A percentile compares a stretch with the other conserved stretches of the same genome.
Conservation (phyloP, 2,113 vertebrate genomes). For the Strigops habroptila region DNA sequence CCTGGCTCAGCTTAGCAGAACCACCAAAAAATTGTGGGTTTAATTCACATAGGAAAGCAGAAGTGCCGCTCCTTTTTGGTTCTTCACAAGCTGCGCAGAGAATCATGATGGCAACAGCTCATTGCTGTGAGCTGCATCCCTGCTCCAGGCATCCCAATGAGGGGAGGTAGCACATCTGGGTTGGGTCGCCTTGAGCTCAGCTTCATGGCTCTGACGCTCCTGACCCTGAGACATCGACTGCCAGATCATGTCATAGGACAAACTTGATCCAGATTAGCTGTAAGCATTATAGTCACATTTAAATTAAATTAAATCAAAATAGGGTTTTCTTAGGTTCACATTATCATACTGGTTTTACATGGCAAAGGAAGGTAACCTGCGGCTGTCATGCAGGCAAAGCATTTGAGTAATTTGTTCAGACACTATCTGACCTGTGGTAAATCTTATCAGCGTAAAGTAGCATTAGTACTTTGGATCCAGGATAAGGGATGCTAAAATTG, state of each 20-base stretch:
- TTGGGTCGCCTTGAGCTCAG: neutral
- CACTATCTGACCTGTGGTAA: neutral
- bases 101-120: neutral
- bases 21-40: neutral
- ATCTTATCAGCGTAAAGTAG: neutral
- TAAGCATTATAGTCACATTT: neutral
- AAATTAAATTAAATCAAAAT: neutral
- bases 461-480: neutral
- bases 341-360: neutral
- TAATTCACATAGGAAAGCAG: neutral
- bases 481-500: neutral
- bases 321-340: neutral
- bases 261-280: neutral
- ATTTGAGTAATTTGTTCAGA: neutral
- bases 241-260: rapidly evolving
- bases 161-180: neutral
- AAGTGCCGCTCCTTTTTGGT: neutral
- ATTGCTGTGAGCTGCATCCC: neutral
- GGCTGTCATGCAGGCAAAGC: neutral
- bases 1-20: neutral
- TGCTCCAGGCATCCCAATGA: neutral
- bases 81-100: neutral
- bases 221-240: neutral
- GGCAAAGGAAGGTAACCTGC: neutral
- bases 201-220: neutral